A percentile compares a stretch with the other conserved stretches of the same genome.
phyloP scores from a whole-genome alignment of 2,797 vertebrate species.

The Neomorphus geoffroyi region DNA sequence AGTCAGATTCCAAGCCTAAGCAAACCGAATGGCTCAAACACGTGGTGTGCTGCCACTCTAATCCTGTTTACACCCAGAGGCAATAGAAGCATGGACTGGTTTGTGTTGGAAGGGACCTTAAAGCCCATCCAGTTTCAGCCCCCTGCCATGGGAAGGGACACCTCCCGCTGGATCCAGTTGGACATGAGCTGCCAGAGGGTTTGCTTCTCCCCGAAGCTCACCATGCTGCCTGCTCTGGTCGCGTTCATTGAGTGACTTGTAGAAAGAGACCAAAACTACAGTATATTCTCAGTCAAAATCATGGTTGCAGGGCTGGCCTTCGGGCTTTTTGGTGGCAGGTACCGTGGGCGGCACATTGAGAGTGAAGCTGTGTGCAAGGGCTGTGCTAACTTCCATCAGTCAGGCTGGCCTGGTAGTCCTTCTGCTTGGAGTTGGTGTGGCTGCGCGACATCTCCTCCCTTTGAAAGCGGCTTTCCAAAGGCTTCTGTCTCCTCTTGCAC shows the following conservation, averaged over 20 bases:
- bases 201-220: not conserved
- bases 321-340: fast-evolving
- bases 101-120: no score
- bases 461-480: not conserved
- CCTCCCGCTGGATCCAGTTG: no score
- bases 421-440: not conserved
- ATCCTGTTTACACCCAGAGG: not conserved
- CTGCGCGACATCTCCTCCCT: not conserved
- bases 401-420: not conserved
- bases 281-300: not conserved
- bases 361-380: not conserved
- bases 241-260: not conserved
- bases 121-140: no score
- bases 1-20: not conserved
- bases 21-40: not conserved
- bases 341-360: fast-evolving
- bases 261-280: not conserved
- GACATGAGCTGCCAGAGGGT: not conserved
- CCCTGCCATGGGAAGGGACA: no score
- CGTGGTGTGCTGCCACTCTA: not conserved
- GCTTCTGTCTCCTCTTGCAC: not conserved
- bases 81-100: no score
- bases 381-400: fast-evolving
- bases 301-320: not conserved
- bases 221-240: fast-evolving